Percentiles rank a stretch among this genome's conserved stretches.
Evolutionary conservation across 2,797 vertebrate species (phyloP).

Genomic region (Coilia nasus): DNA sequence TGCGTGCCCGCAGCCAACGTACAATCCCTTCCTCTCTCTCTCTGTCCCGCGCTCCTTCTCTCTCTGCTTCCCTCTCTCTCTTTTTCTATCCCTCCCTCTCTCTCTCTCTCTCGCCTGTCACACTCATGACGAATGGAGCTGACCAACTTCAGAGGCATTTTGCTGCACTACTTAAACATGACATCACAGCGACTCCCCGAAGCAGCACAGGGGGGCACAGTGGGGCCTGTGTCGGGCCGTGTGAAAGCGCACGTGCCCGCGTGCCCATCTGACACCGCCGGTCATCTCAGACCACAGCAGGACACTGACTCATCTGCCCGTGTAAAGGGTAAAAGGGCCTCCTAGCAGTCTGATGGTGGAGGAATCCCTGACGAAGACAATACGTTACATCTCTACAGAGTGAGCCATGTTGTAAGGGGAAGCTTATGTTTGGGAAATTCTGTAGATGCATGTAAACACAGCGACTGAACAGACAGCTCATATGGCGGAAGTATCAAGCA

Average conservation of each 20-base stretch:
- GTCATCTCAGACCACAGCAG: not conserved
- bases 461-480: not conserved
- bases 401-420: not conserved
- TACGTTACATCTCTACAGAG: not conserved
- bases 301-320: conserved; percentile 14
- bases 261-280: not conserved
- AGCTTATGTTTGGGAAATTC: not conserved
- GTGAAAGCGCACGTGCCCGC: conserved; percentile 5
- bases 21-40: conserved; percentile 46
- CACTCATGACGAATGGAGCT: conserved; percentile 65
- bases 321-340: not conserved
- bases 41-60: no score
- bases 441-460: not conserved
- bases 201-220: not conserved
- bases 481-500: not conserved
- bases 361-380: not conserved
- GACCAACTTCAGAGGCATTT: conserved; percentile 33
- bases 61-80: conserved; percentile 35
- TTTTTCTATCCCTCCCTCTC: not conserved
- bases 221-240: not conserved
- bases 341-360: not conserved
- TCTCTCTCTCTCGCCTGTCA: not conserved
- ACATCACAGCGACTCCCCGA: not conserved
- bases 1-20: conserved; percentile 53
- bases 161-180: conserved; percentile 51